Evolutionary conservation across 2,888 invertebrate genomes (phyloP), one percentile per base, ranked within the genome.

Genomic region (Drosophila antonietae): DNA sequence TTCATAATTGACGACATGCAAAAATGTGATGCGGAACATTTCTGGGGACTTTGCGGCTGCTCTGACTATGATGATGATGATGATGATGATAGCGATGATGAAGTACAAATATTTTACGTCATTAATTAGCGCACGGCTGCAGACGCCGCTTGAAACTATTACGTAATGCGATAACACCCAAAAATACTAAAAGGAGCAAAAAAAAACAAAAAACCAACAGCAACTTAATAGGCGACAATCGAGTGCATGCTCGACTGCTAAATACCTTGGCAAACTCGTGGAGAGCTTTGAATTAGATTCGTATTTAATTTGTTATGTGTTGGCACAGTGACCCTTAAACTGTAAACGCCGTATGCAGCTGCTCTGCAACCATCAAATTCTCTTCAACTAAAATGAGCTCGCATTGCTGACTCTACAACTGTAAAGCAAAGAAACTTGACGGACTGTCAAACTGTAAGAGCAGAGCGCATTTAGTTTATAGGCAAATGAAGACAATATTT

Each of bases 101-200:
- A 80, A 80, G 82, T 75, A 82, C 87, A 87, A 87, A 84, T 84
- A 87, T 84, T 84, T 84, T 78, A 87, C 75, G 76, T 80, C 80
- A 87, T 87, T 87, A 87, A 84, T 87, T 84, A 84, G 87, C 80
- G 74, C 64, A 61, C 57, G 73, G 59, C 68, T 68, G 59, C 66
- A 75, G 70, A 59, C 37, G 33, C 67, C 72, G 71, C 68, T 83
- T 59, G 66, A 83, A 87, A 80, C 87, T 87, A 83, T 87, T 79
- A 83, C 72, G 73, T 83, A 83, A 83, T 73, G 74, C 87, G 81
- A 78, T 83, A 80, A 81, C 65, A 78, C 55, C 57, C 55, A 63
- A 68, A 65, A 31, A n/a, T 31, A 31, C 4, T 6, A 9, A 5
- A 31, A n/a, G n/a, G 20, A n/a, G 47, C 0, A 23, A 1, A 28